A percentile compares a stretch with the other conserved stretches of the same genome.
These are phyloP conservation scores for Notodonta dromedarius DNA, from an alignment of 2,888 invertebrate genomes.

Conservation along the genomic window DNA sequence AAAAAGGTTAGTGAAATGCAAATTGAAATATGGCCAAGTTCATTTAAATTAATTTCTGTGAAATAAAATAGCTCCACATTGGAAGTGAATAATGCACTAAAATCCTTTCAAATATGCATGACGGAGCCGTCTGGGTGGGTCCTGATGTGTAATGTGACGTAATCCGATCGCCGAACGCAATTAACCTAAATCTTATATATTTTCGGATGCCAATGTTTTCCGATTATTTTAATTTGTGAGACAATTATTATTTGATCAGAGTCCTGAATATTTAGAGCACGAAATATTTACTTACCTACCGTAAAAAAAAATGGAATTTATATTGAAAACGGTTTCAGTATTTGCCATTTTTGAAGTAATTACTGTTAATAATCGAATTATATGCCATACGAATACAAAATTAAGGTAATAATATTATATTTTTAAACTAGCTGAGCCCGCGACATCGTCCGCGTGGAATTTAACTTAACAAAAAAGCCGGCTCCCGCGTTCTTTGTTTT, in stretches of 20 bases:
- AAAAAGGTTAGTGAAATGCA: conserved; percentile 27
- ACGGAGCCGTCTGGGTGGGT: conserved; percentile 28
- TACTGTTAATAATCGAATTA: no score
- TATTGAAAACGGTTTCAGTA: no score
- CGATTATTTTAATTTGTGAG: not conserved
- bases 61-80: conserved; percentile 32
- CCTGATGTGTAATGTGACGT: conserved; percentile 51
- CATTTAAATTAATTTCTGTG: conserved; percentile 40
- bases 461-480: no score
- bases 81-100: conserved; percentile 43
- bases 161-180: conserved; percentile 45
- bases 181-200: conserved; percentile 43
- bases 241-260: not conserved
- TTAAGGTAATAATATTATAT: no score
- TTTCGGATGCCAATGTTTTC: not conserved
- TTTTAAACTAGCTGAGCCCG: no score
- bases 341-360: no score
- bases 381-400: no score
- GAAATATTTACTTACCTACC: no score
- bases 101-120: conserved; percentile 57
- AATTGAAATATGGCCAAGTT: conserved; percentile 40
- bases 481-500: no score
- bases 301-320: no score
- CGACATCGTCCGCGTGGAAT: no score
- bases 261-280: no score